A percentile compares a stretch with the other conserved stretches of the same genome.
phyloP scores from a whole-genome alignment of 2,888 invertebrate genomes.

The Thereva nobilitata region DNA sequence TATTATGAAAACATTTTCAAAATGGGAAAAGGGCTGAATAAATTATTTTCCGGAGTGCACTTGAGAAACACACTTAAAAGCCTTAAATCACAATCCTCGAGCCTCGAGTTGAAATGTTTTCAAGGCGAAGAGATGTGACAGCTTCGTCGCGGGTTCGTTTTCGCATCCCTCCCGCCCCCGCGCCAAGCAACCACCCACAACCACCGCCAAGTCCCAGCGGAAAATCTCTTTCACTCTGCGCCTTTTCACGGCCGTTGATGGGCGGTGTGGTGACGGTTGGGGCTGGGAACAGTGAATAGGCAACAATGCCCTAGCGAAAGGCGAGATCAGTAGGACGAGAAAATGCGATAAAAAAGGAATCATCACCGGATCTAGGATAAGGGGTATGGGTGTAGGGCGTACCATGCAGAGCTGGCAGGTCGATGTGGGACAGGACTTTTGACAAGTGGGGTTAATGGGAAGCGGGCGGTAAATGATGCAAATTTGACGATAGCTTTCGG shows the following conservation, averaged over 20 bases:
- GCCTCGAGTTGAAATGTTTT: constrained; percentile 36
- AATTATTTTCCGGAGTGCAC: constrained; percentile 39
- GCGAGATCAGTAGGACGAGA: too few relatives aligned
- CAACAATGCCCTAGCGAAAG: too few relatives aligned
- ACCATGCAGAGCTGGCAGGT: constrained; percentile 12
- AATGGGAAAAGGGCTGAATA: constrained; percentile 40
- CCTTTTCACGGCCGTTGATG: background rate
- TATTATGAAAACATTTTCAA: constrained; percentile 42
- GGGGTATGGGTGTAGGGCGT: background rate
- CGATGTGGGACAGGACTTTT: constrained; percentile 24
- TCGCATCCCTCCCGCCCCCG: constrained; percentile 18
- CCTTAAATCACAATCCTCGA: constrained; percentile 41
- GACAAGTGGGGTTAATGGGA: constrained; percentile 8
- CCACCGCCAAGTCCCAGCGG: constrained; percentile 19
- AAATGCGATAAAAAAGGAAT: too few relatives aligned
- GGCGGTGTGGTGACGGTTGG: too few relatives aligned
- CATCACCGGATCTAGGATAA: too few relatives aligned
- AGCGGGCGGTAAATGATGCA: constrained; percentile 27
- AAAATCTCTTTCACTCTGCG: constrained; percentile 4
- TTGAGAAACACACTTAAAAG: constrained; percentile 40
- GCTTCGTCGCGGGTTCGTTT: constrained; percentile 14
- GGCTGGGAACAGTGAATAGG: too few relatives aligned
- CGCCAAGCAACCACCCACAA: constrained; percentile 22
- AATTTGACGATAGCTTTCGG: constrained; percentile 11
- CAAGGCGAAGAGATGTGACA: constrained; percentile 30